Percentiles rank a stretch among this genome's conserved stretches.
Evolutionary conservation across 1,140 invertebrate species (phyloP).

Genomic region (Vanessa atalanta): DNA sequence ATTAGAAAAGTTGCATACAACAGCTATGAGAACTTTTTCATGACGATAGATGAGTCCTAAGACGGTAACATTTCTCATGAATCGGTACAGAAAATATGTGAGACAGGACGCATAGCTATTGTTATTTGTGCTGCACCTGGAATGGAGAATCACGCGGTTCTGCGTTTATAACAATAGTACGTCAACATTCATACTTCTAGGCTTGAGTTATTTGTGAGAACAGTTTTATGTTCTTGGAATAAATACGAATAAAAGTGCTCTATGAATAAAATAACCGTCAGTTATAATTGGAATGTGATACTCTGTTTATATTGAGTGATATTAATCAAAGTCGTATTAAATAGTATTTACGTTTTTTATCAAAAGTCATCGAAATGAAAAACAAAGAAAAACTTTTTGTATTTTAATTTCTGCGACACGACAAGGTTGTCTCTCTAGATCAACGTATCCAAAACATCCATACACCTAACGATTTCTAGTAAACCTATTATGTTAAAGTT

Average conservation of each 20-base stretch:
- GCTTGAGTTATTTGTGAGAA: background rate
- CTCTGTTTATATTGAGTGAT: no score
- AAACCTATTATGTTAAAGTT: no score
- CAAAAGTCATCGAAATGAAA: no score
- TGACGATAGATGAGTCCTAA: background rate
- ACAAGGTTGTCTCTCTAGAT: no score
- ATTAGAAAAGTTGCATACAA: background rate
- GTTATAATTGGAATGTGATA: no score
- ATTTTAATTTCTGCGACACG: no score
- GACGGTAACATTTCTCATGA: slow-evolving; percentile 3
- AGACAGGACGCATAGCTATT: background rate
- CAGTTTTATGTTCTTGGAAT: background rate
- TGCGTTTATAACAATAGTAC: background rate
- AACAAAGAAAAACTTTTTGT: no score
- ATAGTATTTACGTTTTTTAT: no score
- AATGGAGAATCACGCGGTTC: background rate
- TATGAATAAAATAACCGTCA: background rate
- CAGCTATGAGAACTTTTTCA: background rate
- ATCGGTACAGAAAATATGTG: slow-evolving; percentile 5
- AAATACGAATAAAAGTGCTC: background rate
- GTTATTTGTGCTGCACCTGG: slow-evolving; percentile 4
- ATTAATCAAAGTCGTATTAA: no score
- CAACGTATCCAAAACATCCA: no score
- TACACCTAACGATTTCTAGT: no score
- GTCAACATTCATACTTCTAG: background rate